Evolutionary conservation across 1,140 invertebrate genomes (phyloP).

Genomic region (Aphis gossypii): DNA sequence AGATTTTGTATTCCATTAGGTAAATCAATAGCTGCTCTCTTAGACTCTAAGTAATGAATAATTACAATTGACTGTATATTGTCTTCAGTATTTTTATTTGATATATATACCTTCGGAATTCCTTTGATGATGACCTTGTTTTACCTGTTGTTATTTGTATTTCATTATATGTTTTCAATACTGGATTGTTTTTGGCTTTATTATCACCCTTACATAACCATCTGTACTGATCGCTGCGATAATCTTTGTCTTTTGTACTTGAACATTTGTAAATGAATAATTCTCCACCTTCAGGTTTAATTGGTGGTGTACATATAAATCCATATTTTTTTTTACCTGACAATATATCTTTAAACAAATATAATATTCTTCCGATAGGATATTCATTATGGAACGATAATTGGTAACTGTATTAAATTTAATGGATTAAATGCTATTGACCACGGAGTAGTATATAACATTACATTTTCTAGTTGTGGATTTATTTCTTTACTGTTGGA

Average conservation of each 20-base stretch:
- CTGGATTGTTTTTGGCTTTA: background rate
- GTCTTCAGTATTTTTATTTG: background rate
- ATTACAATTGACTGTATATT: background rate
- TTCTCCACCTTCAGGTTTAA: background rate
- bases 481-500: background rate
- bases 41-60: background rate
- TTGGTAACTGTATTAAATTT: background rate
- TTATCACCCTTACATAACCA: background rate
- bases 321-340: background rate
- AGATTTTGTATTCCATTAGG: background rate
- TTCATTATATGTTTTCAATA: background rate
- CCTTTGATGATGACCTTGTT: background rate
- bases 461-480: background rate
- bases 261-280: background rate
- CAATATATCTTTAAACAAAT: background rate
- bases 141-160: conserved; percentile 10
- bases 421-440: background rate
- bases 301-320: background rate
- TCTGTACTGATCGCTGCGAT: background rate
- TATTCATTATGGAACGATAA: background rate
- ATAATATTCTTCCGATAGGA: background rate
- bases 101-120: background rate
- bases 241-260: background rate
- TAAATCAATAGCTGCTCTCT: background rate
- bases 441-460: background rate